Evolutionary conservation across 2,888 invertebrate genomes (phyloP), one percentile per base, ranked within the genome.

Genomic region (Sesia bembeciformis): DNA sequence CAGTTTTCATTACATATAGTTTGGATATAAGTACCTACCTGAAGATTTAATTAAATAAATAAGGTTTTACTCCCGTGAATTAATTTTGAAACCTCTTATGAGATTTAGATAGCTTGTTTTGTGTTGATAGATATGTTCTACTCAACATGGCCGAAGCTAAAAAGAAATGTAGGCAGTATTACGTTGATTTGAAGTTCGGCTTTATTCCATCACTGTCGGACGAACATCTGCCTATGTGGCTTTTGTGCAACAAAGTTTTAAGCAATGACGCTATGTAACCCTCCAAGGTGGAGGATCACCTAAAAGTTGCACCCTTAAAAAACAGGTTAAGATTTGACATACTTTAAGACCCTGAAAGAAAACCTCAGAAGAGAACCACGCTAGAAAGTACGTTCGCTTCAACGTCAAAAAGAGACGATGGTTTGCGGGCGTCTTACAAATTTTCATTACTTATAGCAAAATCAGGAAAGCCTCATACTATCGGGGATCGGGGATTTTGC

Each of bases 401-500:
- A 52, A 56, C 58, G 7, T 58, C 57, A 53, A 40, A 58, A 57
- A 57, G 57, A 40, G 57, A 58, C 51, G 58, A 58, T 56, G 23
- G 23, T 23, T 23, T 23, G 23, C 23, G 23, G 2, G 23, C 23
- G 23, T 23, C 23, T 23, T 23, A 2, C 23, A 23, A 23, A 1
- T 1, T 23, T 41, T 58, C 54, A n/a, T 59, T 60, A 53, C 55
- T 58, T 51, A 57, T 57, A 55, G 57, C 57, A 49, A 57, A 59
- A 66, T 64, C 62, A 40, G 68, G 62, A 62, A 68, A 69, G 61
- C 65, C 66, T 52, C 66, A 67, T 52, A 67, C 65, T 49, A 71
- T 69, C 55, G 70, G 66, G 54, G 63, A 71, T 55, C 23, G 79
- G 66, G 60, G 61, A 74, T 70, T 69, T 65, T 72, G 56, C 65